Evolutionary conservation across 2,113 vertebrate genomes (phyloP), one percentile per base, ranked within the genome.

Genomic region (Typhlomys cinereus): DNA sequence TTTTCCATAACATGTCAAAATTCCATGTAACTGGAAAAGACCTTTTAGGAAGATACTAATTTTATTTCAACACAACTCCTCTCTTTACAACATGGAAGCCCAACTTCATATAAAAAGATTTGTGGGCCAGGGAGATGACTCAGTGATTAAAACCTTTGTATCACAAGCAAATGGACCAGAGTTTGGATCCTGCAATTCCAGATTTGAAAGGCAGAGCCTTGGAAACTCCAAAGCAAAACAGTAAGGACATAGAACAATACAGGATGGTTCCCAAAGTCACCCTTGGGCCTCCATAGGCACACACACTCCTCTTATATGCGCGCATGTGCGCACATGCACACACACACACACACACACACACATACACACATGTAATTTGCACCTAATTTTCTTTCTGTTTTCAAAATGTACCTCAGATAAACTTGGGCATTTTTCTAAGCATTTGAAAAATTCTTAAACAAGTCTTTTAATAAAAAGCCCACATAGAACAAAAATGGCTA

Each of bases 351-450:
- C 54, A 57, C 12, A 14, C 54, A 57, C 14, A 20, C 5, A 18
- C 4, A 20, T 20, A 5, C 54, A 57, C 12, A 14, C 54, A 57
- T n/a, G 64, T 62, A 90, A 80, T 34, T 46, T 91, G 48, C 10
- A 25, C 39, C 5, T 14, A 67, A 66, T 94, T 92, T 27, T 57
- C 15, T 90, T 80, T 29, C 12, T 85, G 36, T 59, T 91, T 88
- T 91, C 46, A 88, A 91, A 92, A 85, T 46, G 29, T 21, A 80
- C 78, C 23, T 95, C 36, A 73, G 50, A 88, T 67, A 87, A 89
- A 23, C 39, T 44, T 84, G 66, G 52, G 75, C 13, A 18, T 78
- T 79, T 88, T 90, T 69, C 41, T 27, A 52, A 78, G 4, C 29
- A 83, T 90, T 89, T 69, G 21, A 76, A 90, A 85, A 41, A 64